A percentile compares a stretch with the other conserved stretches of the same genome.
These are phyloP conservation scores for Hyposmocoma kahamanoa DNA, from an alignment of 1,140 invertebrate genomes.

Conservation along the genomic window DNA sequence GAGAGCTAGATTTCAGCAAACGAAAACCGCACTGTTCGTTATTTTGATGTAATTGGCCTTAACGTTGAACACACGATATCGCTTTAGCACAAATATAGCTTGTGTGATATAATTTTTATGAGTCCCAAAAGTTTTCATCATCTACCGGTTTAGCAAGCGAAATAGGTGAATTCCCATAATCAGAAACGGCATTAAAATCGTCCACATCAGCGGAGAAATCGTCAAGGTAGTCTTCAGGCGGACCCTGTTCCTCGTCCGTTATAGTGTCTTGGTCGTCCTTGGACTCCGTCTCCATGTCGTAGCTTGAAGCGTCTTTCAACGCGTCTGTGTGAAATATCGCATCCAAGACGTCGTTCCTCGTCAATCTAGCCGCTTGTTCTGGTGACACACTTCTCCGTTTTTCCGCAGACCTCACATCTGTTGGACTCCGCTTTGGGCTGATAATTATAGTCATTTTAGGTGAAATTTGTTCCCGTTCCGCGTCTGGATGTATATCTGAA, in stretches of 20 bases:
- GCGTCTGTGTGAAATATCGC: conserved; percentile 30
- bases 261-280: background rate
- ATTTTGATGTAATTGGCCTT: no score
- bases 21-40: no score
- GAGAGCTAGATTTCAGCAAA: no score
- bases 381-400: conserved; percentile 9
- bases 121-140: conserved; percentile 58
- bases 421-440: background rate
- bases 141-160: conserved; percentile 43
- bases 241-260: background rate
- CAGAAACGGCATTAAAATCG: conserved; percentile 42
- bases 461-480: no score
- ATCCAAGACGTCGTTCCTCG: conserved; percentile 31
- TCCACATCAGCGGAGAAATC: conserved; percentile 51
- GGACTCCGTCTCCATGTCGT: conserved; percentile 14
- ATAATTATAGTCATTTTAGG: background rate
- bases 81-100: no score
- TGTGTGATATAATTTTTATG: background rate
- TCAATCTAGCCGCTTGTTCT: conserved; percentile 19
- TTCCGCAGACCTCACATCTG: background rate
- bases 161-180: conserved; percentile 37
- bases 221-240: conserved; percentile 31
- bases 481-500: conserved; percentile 6
- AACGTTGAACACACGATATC: no score
- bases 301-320: conserved; percentile 14